phyloP scores from a whole-genome alignment of 2,113 vertebrate genomes.

The Proteles cristata region DNA sequence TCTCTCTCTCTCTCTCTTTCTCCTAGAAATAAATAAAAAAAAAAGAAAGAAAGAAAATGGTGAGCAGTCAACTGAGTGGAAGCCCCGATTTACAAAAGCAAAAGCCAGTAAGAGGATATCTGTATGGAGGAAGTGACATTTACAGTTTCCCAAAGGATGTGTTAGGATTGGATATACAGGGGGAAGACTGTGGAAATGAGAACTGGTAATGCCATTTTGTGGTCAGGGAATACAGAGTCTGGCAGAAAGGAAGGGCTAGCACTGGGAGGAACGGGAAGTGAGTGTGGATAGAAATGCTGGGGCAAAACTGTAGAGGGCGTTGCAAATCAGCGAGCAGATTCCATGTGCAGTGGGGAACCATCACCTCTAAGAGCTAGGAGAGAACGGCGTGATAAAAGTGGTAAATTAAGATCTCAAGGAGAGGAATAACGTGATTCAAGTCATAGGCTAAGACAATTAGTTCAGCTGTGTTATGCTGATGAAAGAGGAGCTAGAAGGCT shows the following conservation, averaged over 20 bases:
- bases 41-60: slow-evolving; percentile 21
- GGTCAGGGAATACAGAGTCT: not conserved
- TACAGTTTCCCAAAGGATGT: not conserved
- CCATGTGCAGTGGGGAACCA: not conserved
- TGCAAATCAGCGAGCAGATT: not conserved
- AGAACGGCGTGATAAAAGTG: not conserved
- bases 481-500: slow-evolving; percentile 14
- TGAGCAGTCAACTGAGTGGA: not conserved
- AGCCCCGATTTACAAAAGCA: not conserved
- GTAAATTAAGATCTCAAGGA: not conserved
- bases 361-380: not conserved
- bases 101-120: not conserved
- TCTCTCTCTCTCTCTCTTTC: too few species aligned
- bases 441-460: slow-evolving; percentile 24
- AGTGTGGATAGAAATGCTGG: not conserved
- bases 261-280: not conserved
- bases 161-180: not conserved
- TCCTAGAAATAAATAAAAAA: too few species aligned
- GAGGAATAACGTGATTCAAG: slow-evolving; percentile 16
- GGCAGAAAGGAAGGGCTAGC: not conserved
- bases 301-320: not conserved
- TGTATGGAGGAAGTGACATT: not conserved
- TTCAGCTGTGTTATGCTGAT: not conserved
- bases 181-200: not conserved
- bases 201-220: not conserved